Percentiles rank a stretch among this genome's conserved stretches.
Evolutionary conservation across 2,888 invertebrate species (phyloP).

Genomic region (Heteromyza rotundicornis): DNA sequence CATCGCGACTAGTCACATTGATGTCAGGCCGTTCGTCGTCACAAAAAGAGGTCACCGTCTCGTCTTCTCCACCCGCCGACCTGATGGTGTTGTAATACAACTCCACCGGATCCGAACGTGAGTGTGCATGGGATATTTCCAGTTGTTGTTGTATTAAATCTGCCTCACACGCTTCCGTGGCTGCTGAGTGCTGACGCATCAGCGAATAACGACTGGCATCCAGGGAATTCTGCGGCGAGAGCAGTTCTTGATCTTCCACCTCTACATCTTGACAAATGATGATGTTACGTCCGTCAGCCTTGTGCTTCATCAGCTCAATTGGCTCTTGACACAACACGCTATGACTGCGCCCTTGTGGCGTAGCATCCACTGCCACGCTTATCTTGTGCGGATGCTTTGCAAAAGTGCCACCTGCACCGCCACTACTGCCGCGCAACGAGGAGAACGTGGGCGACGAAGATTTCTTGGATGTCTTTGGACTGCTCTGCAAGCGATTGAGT

Average conservation of each 20-base stretch:
- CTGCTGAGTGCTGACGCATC: slow-evolving; percentile 48
- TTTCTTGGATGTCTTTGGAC: slow-evolving; percentile 64
- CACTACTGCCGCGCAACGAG: slow-evolving; percentile 43
- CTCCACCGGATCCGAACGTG: slow-evolving; percentile 73
- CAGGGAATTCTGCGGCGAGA: slow-evolving; percentile 57
- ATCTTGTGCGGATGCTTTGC: slow-evolving; percentile 67
- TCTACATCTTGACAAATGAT: slow-evolving; percentile 61
- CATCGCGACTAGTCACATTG: slow-evolving; percentile 78
- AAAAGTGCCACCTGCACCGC: slow-evolving; percentile 43
- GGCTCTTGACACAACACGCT: slow-evolving; percentile 79
- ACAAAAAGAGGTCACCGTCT: slow-evolving; percentile 63
- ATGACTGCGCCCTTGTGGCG: slow-evolving; percentile 74
- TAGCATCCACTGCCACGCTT: slow-evolving; percentile 80
- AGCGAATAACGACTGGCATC: slow-evolving; percentile 57
- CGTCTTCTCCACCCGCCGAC: slow-evolving; percentile 53
- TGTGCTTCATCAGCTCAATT: slow-evolving; percentile 72
- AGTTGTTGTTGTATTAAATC: slow-evolving; percentile 44
- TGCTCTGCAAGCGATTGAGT: slow-evolving; percentile 24
- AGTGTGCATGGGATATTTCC: slow-evolving; percentile 69
- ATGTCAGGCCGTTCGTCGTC: slow-evolving; percentile 59
- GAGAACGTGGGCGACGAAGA: slow-evolving; percentile 46
- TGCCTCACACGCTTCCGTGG: slow-evolving; percentile 46
- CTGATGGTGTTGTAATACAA: slow-evolving; percentile 60
- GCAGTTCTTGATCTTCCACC: slow-evolving; percentile 53
- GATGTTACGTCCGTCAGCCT: slow-evolving; percentile 46